Evolutionary conservation across 2,113 vertebrate species (phyloP).

Genomic region (Lagopus muta): DNA sequence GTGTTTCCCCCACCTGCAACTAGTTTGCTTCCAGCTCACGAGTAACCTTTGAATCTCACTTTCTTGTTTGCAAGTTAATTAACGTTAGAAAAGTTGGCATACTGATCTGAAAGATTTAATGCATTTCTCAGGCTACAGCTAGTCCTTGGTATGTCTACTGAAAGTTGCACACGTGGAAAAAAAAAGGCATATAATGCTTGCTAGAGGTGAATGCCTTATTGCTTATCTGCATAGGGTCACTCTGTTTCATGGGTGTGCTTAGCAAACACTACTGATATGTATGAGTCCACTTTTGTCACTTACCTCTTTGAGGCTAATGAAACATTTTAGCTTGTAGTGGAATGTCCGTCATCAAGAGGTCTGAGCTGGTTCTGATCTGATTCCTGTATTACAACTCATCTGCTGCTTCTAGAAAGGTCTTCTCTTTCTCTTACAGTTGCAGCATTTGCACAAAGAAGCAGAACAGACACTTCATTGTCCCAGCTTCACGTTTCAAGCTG

Average conservation of each 20-base stretch:
- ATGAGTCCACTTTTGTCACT: neutral
- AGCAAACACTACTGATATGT: neutral
- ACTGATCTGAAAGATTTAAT: neutral
- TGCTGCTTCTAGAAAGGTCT: neutral
- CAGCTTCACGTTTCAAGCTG: slow-evolving; percentile 87
- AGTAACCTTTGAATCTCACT: neutral
- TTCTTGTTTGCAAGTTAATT: neutral
- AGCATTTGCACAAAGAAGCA: slow-evolving; percentile 97
- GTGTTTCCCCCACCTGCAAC: neutral
- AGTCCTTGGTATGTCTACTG: neutral
- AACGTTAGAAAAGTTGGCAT: neutral
- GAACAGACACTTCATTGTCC: slow-evolving; percentile 94
- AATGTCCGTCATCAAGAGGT: neutral
- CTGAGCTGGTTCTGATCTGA: neutral
- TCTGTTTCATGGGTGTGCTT: neutral
- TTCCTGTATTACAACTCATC: neutral
- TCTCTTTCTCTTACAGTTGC: slow-evolving; percentile 83
- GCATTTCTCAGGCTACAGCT: neutral
- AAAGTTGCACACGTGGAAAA: neutral
- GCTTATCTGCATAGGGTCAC: neutral
- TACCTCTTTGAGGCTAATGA: neutral
- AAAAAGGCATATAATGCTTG: neutral
- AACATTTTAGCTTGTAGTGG: neutral
- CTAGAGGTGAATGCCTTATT: too few species aligned
- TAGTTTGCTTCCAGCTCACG: neutral